These are phyloP conservation scores for Ladona fulva DNA, from an alignment of 1,140 invertebrate species.

Conservation along the genomic window DNA sequence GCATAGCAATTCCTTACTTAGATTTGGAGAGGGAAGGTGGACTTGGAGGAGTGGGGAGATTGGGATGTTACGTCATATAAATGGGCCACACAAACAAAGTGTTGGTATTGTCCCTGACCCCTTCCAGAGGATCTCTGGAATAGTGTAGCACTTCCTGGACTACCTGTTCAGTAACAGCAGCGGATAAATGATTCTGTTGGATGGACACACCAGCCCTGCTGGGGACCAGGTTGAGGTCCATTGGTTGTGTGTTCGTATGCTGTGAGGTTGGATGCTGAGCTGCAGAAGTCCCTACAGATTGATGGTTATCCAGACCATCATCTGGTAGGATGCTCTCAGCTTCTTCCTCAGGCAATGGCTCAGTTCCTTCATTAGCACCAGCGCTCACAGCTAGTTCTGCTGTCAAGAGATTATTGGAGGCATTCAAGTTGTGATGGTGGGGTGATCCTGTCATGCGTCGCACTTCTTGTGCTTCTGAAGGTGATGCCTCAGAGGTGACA, in stretches of 20 bases:
- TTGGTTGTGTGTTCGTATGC: slow-evolving; percentile 17
- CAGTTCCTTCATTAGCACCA: slow-evolving; percentile 6
- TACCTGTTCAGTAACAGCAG: slow-evolving; percentile 15
- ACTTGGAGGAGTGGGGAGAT: neutral
- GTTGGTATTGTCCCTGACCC: slow-evolving; percentile 23
- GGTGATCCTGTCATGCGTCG: neutral
- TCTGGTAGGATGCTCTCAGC: slow-evolving; percentile 18
- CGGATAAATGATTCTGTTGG: slow-evolving; percentile 12
- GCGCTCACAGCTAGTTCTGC: neutral
- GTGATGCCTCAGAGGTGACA: neutral
- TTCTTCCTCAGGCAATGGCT: slow-evolving; percentile 15
- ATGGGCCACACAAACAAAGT: slow-evolving; percentile 28
- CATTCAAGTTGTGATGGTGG: neutral
- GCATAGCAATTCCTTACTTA: neutral
- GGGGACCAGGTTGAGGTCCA: slow-evolving; percentile 21
- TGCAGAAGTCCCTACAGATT: neutral
- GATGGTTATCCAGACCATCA: slow-evolving; percentile 14
- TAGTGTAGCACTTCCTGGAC: slow-evolving; percentile 25
- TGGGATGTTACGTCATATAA: slow-evolving; percentile 22
- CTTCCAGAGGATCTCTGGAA: slow-evolving; percentile 23
- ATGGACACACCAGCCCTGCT: slow-evolving; percentile 17
- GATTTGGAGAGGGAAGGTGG: neutral
- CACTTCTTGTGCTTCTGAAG: neutral
- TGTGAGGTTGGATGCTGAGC: neutral
- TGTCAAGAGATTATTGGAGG: neutral